Percentiles rank a stretch among this genome's conserved stretches.
phyloP scores from a whole-genome alignment of 2,888 invertebrate species.

The Calliphora vomitoria region DNA sequence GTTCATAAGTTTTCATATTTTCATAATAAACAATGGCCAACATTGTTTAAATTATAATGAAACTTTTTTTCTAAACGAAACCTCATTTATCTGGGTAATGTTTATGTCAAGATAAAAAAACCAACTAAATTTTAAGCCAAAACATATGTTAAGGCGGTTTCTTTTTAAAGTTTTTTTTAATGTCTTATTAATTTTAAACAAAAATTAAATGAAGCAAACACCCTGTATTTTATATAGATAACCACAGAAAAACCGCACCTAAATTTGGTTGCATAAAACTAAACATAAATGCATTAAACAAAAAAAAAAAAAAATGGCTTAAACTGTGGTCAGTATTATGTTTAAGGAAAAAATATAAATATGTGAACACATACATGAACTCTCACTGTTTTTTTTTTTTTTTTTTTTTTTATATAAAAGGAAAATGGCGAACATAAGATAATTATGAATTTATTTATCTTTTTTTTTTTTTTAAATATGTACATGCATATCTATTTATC shows the following conservation, averaged over 20 bases:
- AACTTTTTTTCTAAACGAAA: constrained; percentile 9
- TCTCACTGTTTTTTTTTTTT: too few species aligned
- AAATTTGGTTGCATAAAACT: constrained; percentile 32
- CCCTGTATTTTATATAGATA: constrained; percentile 44
- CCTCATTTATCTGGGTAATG: constrained; percentile 9
- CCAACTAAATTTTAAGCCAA: constrained; percentile 12
- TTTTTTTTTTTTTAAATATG: background rate
- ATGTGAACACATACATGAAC: too few species aligned
- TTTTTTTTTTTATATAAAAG: too few species aligned
- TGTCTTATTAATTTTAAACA: constrained; percentile 35
- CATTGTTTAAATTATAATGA: constrained; percentile 48
- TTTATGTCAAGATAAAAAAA: constrained; percentile 16
- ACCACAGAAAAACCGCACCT: constrained; percentile 45
- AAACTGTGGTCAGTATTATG: constrained; percentile 32
- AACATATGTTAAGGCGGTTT: constrained; percentile 40
- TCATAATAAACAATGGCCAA: constrained; percentile 45
- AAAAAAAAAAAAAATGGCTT: background rate
- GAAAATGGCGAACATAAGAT: background rate
- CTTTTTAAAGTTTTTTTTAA: constrained; percentile 16
- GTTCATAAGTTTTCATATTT: constrained; percentile 33
- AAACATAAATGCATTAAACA: constrained; percentile 31
- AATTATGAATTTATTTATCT: constrained; percentile 1
- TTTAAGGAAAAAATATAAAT: background rate
- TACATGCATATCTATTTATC: constrained; percentile 15
- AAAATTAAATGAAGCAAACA: constrained; percentile 64